These are phyloP conservation scores for Cerceris rybyensis DNA, from an alignment of 2,888 invertebrate species.

Conservation along the genomic window DNA sequence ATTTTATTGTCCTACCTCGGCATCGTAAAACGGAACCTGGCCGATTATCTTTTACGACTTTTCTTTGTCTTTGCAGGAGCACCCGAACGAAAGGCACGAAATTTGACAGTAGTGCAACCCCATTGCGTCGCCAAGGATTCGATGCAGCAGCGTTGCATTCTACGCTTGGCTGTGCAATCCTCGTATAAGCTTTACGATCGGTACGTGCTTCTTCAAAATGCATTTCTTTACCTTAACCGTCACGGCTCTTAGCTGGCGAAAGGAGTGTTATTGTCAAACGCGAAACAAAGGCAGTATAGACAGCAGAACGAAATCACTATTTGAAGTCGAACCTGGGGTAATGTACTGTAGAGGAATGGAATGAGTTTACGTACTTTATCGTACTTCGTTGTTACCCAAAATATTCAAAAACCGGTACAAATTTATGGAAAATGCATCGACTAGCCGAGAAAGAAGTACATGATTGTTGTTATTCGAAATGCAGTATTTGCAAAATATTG, in stretches of 20 bases:
- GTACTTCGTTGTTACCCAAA: no score
- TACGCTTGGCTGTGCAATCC: constrained; percentile 24
- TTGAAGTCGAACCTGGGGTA: constrained; percentile 38
- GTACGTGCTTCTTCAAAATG: constrained; percentile 50
- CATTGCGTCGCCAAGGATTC: constrained; percentile 27
- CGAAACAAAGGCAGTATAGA: constrained; percentile 18
- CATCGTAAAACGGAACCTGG: neutral
- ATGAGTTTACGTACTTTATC: no score
- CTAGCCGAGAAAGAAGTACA: no score
- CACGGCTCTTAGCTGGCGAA: constrained; percentile 15
- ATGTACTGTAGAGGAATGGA: neutral
- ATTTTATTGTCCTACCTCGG: no score
- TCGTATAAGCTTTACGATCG: constrained; percentile 57
- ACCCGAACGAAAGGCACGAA: neutral
- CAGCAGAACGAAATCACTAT: constrained; percentile 41
- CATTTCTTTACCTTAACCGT: constrained; percentile 39
- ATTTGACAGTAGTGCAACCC: constrained; percentile 34
- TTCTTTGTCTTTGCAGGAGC: neutral
- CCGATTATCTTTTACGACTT: neutral
- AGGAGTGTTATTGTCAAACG: constrained; percentile 40
- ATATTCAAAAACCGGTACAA: no score
- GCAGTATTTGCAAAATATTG: no score
- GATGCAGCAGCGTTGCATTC: constrained; percentile 22
- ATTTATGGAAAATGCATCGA: no score
- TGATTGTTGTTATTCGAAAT: no score